phyloP scores from a whole-genome alignment of 2,888 invertebrate genomes.

The Cerceris ruficornis region DNA sequence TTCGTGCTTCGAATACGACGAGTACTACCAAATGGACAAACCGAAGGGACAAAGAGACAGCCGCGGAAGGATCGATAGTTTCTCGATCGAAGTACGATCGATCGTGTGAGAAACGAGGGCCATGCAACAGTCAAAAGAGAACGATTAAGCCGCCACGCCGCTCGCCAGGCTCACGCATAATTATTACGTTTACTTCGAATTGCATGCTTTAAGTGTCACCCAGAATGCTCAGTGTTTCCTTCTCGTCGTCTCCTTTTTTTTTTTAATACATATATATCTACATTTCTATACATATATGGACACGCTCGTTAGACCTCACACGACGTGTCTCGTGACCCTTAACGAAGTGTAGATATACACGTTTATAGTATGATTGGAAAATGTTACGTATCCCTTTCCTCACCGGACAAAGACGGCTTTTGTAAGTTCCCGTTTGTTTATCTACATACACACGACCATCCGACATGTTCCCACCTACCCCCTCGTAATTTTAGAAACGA shows the following conservation, averaged over 20 bases:
- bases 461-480: too few species aligned
- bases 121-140: constrained; percentile 37
- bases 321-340: constrained; percentile 21
- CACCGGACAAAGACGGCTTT: constrained; percentile 10
- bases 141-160: constrained; percentile 68
- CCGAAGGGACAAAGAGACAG: not conserved
- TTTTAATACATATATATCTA: too few species aligned
- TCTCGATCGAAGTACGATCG: constrained; percentile 16
- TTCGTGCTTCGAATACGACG: not conserved
- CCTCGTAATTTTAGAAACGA: too few species aligned
- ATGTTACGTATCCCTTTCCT: constrained; percentile 22
- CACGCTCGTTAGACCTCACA: constrained; percentile 34
- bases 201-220: constrained; percentile 81
- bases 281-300: too few species aligned
- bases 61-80: not conserved
- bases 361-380: constrained; percentile 32
- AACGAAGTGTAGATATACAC: constrained; percentile 44
- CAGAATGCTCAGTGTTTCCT: constrained; percentile 81
- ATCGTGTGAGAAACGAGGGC: constrained; percentile 36
- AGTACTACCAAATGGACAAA: not conserved
- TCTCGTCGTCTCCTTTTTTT: constrained; percentile 70
- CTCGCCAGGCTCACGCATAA: constrained; percentile 66
- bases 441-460: too few species aligned
- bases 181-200: constrained; percentile 74
- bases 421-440: too few species aligned